Conservation (phyloP, 2,113 vertebrate genomes). For the Pampusana beccarii region DNA sequence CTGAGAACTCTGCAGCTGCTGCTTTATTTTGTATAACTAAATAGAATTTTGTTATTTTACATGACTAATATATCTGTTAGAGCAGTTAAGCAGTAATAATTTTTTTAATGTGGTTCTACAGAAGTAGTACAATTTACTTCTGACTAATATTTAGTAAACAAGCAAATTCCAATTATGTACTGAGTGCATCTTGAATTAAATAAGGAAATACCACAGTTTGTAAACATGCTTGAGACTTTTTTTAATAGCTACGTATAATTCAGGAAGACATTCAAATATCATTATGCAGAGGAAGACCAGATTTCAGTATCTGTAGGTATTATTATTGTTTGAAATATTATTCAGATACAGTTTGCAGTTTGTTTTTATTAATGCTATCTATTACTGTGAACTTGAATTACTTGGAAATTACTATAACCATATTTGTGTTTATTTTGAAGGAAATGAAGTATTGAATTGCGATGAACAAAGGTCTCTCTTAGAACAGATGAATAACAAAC, state of each 20-base stretch:
- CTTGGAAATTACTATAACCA: neutral
- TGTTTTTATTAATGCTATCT: neutral
- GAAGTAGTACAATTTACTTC: neutral
- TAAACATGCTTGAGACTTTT: neutral
- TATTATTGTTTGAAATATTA: constrained; percentile 3
- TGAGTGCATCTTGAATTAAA: neutral
- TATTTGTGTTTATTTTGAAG: constrained; percentile 61
- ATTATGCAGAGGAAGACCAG: neutral
- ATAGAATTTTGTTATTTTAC: neutral
- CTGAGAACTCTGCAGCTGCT: neutral
- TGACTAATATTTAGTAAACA: neutral
- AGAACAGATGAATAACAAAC: constrained; percentile 29
- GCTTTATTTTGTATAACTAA: neutral
- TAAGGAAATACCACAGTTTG: neutral
- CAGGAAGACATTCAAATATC: neutral
- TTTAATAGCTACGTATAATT: neutral
- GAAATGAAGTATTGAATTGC: neutral
- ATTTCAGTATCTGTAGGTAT: neutral
- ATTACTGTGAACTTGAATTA: neutral
- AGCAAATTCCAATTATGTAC: neutral
- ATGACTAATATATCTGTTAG: neutral
- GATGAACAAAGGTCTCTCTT: constrained; percentile 17
- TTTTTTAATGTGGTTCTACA: neutral
- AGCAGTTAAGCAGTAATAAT: neutral
- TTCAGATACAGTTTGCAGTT: neutral